These are phyloP conservation scores for Triplophysa dalaica DNA, from an alignment of 2,113 vertebrate genomes.

Conservation along the genomic window DNA sequence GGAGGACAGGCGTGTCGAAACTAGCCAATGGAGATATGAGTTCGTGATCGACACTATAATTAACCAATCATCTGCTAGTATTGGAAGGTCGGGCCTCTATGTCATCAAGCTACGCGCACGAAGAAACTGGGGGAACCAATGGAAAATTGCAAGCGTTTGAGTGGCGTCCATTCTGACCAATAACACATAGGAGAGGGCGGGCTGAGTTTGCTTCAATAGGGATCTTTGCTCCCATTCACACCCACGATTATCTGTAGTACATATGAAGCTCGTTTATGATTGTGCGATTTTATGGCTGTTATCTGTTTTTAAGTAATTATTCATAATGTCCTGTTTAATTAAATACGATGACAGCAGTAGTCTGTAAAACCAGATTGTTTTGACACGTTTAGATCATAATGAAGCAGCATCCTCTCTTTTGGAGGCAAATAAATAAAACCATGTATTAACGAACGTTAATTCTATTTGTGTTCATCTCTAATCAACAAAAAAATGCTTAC, in stretches of 20 bases:
- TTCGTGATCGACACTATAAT: slow-evolving; percentile 8
- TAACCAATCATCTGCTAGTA: slow-evolving; percentile 31
- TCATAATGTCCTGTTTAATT: background rate
- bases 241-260: background rate
- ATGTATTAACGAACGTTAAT: no score
- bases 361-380: no score
- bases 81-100: slow-evolving; percentile 50
- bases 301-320: background rate
- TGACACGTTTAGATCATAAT: no score
- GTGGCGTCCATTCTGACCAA: slow-evolving; percentile 46
- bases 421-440: no score
- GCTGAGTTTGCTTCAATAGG: background rate
- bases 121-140: slow-evolving; percentile 13
- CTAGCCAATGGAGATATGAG: slow-evolving; percentile 62
- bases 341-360: background rate
- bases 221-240: background rate
- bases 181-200: slow-evolving; percentile 6
- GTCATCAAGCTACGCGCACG: slow-evolving; percentile 3
- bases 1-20: slow-evolving; percentile 56
- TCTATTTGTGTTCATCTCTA: no score
- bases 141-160: slow-evolving; percentile 8
- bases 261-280: background rate
- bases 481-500: no score
- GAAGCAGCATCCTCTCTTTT: background rate
- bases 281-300: slow-evolving; percentile 11